These are phyloP conservation scores for Drosophila pallidifrons DNA, from an alignment of 1,140 invertebrate genomes.

Conservation along the genomic window DNA sequence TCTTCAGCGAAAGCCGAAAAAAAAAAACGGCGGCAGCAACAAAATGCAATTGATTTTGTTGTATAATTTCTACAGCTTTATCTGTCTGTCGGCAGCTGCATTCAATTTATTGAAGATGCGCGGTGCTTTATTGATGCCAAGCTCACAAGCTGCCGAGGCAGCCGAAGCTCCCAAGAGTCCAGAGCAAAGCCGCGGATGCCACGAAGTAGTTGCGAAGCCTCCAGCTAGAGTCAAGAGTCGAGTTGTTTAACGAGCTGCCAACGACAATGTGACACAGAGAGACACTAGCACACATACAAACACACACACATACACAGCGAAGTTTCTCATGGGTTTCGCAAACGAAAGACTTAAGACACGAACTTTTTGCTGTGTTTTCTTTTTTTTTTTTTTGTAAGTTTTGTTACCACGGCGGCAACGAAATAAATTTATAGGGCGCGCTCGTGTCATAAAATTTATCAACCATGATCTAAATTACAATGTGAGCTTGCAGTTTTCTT, in stretches of 20 bases:
- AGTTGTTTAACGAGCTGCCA: conserved; percentile 54
- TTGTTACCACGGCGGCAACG: conserved; percentile 12
- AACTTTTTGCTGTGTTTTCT: conserved; percentile 39
- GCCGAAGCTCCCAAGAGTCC: conserved; percentile 1
- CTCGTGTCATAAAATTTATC: conserved; percentile 63
- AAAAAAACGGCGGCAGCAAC: conserved; percentile 31
- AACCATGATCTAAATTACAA: conserved; percentile 59
- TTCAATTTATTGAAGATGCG: conserved; percentile 75
- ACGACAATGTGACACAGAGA: conserved; percentile 41
- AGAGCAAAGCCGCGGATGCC: conserved; percentile 17
- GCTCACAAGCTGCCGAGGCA: not conserved
- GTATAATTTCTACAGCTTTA: conserved; percentile 75
- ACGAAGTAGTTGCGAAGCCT: not conserved
- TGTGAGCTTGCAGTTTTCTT: conserved; percentile 39
- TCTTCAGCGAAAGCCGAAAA: conserved; percentile 50
- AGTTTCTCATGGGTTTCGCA: conserved; percentile 55
- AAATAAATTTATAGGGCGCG: conserved; percentile 58
- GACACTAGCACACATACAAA: conserved; percentile 21
- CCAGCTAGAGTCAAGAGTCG: conserved; percentile 32
- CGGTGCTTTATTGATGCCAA: conserved; percentile 62
- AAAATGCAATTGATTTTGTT: conserved; percentile 78
- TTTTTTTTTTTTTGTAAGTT: not conserved
- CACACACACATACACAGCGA: not conserved
- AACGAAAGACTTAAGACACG: conserved; percentile 67
- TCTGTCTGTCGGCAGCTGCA: conserved; percentile 75